Base-by-base conservation (phyloP, 2,113 vertebrate species). In the Dicerorhinus sumatrensis region DNA sequence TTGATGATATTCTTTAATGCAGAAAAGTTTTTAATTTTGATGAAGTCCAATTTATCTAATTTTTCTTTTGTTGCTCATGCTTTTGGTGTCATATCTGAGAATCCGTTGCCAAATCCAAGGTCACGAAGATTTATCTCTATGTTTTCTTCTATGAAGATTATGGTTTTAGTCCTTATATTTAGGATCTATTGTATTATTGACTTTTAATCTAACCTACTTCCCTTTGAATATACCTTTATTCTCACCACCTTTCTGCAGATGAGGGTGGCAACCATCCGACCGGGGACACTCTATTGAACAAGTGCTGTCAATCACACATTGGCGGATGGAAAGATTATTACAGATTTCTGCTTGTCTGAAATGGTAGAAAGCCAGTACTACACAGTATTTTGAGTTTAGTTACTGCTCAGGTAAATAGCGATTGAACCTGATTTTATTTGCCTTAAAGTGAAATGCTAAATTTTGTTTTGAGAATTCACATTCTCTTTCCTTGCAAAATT, bases 391-490 rank as follows among this genome's bases (percentile, higher is more conserved):
- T 56, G 87, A 79, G 14, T 87, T 84, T 67, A 89, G 48, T 48
- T 75, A 88, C 39, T 93, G 42, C 10, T 70, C 54, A 65, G 65
- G 76, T 83, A 92, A 84, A 60, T 6, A 56, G n/a, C 83, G 7
- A 73, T 1, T 58, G 48, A 96, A 87, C 16, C 10, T 69, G 39
- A 82, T 83, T 96, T 94, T 92, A 86, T 39, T 73, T 97, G 33
- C 42, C 91, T 42, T 90, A 70, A 92, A 96, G 82, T 90, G 36
- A 92, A 95, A 94, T 56, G 21, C 54, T 62, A 56, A 87, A 54
- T 63, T 94, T 70, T 79, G 23, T 63, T 82, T 81, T 94, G 54
- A 94, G 36, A 91, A 88, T 48, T 88, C 54, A 86, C 58, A 76
- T 76, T 6, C 6, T 91, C 36, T 58, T 94, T 81, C 36, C 31